Conservation (phyloP, 2,888 invertebrate genomes). For the Noctua janthina region DNA sequence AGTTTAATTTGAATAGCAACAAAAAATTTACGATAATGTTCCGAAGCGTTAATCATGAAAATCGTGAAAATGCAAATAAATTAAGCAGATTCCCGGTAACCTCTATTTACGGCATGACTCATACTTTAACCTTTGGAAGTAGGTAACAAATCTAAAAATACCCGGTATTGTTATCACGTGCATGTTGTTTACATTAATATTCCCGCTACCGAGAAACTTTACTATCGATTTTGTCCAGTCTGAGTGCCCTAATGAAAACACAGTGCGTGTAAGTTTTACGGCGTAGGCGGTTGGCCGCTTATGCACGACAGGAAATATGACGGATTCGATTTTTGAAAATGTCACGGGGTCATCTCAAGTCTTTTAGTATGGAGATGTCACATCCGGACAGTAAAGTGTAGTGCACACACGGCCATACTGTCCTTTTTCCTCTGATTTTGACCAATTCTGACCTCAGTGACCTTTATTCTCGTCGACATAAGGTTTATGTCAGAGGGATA, state of each 20-base stretch:
- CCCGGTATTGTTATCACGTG: constrained; percentile 32
- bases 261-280: not conserved
- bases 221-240: constrained; percentile 20
- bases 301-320: not conserved
- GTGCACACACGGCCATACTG: not conserved
- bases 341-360: not conserved
- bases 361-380: not conserved
- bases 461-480: not conserved
- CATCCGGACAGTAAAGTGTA: not conserved
- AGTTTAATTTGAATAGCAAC: not conserved
- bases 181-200: constrained; percentile 28
- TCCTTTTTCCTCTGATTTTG: not conserved
- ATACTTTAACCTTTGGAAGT: constrained; percentile 23
- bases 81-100: constrained; percentile 6
- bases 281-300: not conserved
- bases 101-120: constrained; percentile 5
- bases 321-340: not conserved
- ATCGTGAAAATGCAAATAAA: not conserved
- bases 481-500: not conserved
- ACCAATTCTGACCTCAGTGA: not conserved
- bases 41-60: not conserved
- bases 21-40: not conserved
- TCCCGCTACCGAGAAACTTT: constrained; percentile 31
- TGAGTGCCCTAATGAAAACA: constrained; percentile 17
- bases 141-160: constrained; percentile 30